Conservation (phyloP, 2,888 invertebrate species). For the Ormyrus labotus region DNA sequence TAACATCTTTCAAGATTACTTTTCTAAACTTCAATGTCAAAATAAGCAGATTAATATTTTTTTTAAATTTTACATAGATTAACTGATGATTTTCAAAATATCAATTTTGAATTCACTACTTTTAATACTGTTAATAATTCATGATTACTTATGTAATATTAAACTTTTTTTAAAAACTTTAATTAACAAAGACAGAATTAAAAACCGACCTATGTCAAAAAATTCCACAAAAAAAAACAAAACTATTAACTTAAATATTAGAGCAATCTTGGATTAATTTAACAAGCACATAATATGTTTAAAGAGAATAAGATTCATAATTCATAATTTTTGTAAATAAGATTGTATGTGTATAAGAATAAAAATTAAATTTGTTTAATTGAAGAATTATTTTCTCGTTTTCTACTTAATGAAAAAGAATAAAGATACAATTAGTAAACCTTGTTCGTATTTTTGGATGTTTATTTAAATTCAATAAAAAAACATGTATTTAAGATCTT, state of each 20-base stretch:
- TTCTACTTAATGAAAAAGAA: slow-evolving; percentile 21
- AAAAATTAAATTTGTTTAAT: too few species aligned
- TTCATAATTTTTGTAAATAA: too few species aligned
- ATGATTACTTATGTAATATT: not conserved
- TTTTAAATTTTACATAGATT: slow-evolving; percentile 52
- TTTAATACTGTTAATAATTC: slow-evolving; percentile 61
- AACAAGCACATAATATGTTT: slow-evolving; percentile 58
- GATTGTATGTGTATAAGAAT: too few species aligned
- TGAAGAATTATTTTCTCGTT: too few species aligned
- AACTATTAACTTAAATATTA: slow-evolving; percentile 61
- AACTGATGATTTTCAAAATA: slow-evolving; percentile 56
- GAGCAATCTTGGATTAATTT: slow-evolving; percentile 60
- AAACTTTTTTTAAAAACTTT: slow-evolving; percentile 58
- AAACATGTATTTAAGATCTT: slow-evolving; percentile 86
- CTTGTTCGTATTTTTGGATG: not conserved
- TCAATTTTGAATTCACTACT: slow-evolving; percentile 58
- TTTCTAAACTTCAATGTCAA: slow-evolving; percentile 42
- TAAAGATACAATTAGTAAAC: slow-evolving; percentile 26
- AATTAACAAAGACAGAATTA: slow-evolving; percentile 58
- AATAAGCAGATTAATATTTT: slow-evolving; percentile 28
- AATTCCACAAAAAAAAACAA: slow-evolving; percentile 47
- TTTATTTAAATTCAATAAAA: slow-evolving; percentile 65
- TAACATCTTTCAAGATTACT: slow-evolving; percentile 58
- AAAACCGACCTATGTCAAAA: slow-evolving; percentile 54
- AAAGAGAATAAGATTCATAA: too few species aligned